phyloP scores from a whole-genome alignment of 2,797 vertebrate genomes.

The Lepus townsendii region DNA sequence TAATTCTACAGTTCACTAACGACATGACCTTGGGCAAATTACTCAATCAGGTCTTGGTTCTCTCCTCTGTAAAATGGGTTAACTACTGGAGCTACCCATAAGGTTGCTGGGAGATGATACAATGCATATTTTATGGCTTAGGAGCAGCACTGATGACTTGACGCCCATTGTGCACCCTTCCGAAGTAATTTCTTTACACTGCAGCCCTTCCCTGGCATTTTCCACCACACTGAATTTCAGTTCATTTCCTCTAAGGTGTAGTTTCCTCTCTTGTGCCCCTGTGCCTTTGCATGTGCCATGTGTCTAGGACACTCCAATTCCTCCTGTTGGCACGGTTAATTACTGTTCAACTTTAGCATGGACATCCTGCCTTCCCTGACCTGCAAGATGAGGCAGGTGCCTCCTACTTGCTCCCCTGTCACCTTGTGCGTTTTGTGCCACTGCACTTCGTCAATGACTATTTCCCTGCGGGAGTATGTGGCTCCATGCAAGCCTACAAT shows the following conservation, averaged over 20 bases:
- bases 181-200: background rate
- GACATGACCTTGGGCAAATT: background rate
- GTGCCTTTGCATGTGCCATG: background rate
- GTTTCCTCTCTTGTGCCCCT: background rate
- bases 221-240: background rate
- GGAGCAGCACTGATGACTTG: too few relatives aligned
- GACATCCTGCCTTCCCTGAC: background rate
- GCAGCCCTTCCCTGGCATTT: background rate
- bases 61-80: background rate
- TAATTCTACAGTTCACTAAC: background rate
- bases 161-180: background rate
- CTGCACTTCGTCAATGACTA: background rate
- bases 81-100: background rate
- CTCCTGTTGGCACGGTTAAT: background rate
- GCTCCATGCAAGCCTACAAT: background rate
- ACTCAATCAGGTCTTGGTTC: background rate
- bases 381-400: background rate
- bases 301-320: background rate
- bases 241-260: background rate
- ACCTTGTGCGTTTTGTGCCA: rapidly evolving
- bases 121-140: background rate
- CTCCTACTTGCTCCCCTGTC: rapidly evolving
- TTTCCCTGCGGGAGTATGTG: rapidly evolving
- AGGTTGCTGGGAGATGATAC: background rate
- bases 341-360: too few relatives aligned